Percentiles rank a stretch among this genome's conserved stretches.
Conservation (phyloP, 1,140 invertebrate genomes). For the Odontomachus brunneus region DNA sequence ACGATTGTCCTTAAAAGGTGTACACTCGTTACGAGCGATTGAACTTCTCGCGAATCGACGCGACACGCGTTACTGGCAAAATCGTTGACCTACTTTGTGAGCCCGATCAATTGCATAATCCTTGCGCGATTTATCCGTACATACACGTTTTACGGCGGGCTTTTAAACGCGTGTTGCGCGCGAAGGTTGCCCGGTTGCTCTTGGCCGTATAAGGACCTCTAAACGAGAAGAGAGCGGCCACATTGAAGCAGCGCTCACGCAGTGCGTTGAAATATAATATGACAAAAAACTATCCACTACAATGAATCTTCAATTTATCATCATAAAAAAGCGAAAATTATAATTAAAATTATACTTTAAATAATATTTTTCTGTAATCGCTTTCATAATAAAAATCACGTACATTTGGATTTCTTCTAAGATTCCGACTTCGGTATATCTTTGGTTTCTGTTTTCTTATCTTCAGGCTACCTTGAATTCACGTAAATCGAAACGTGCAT, state of each 20-base stretch:
- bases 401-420: neutral
- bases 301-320: neutral
- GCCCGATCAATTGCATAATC: conserved; percentile 61
- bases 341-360: neutral
- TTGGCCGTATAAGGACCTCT: conserved; percentile 65
- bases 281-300: neutral
- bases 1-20: conserved; percentile 48
- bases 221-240: conserved; percentile 54
- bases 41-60: conserved; percentile 28
- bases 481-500: neutral
- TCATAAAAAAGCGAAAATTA: too few species aligned
- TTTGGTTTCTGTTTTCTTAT: neutral
- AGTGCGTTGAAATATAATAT: neutral
- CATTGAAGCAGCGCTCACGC: neutral
- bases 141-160: neutral
- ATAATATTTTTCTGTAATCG: neutral
- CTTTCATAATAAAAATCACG: neutral
- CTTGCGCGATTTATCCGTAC: conserved; percentile 16
- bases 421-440: neutral
- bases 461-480: neutral
- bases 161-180: conserved; percentile 27
- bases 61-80: conserved; percentile 39
- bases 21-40: conserved; percentile 39
- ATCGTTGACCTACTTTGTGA: conserved; percentile 69
- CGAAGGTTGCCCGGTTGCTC: conserved; percentile 64